Conservation (phyloP, 2,113 vertebrate species). For the Prietella phreatophila region DNA sequence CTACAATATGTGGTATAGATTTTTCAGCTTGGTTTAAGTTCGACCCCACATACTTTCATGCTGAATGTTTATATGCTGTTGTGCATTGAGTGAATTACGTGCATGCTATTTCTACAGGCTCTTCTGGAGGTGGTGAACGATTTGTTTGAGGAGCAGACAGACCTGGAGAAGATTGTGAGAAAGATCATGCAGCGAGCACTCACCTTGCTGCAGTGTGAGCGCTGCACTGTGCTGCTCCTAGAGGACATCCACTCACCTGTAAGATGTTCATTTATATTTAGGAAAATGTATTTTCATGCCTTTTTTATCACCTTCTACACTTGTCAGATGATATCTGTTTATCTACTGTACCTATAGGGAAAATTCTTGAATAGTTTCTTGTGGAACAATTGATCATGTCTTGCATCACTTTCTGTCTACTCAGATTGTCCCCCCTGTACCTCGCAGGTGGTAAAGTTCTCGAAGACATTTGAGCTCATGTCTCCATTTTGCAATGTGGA, state of each 20-base stretch:
- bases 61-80: neutral
- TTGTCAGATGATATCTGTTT: neutral
- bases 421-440: neutral
- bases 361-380: neutral
- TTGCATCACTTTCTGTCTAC: neutral
- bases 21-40: neutral
- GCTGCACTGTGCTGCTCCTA: conserved; percentile 78
- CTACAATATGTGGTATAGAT: neutral
- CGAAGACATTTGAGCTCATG: conserved; percentile 80
- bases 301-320: neutral
- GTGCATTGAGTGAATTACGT: neutral
- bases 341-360: neutral
- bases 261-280: conserved; percentile 40
- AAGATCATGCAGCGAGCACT: conserved; percentile 80
- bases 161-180: conserved; percentile 79
- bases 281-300: neutral
- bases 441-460: conserved; percentile 77
- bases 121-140: conserved; percentile 78
- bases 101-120: conserved; percentile 60
- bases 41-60: neutral
- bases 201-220: conserved; percentile 76
- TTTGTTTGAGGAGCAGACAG: conserved; percentile 78
- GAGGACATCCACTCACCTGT: conserved; percentile 78
- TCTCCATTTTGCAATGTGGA: conserved; percentile 74
- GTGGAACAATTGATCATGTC: neutral